phyloP scores from a whole-genome alignment of 2,797 vertebrate genomes.

The Sebastes taczanowskii region DNA sequence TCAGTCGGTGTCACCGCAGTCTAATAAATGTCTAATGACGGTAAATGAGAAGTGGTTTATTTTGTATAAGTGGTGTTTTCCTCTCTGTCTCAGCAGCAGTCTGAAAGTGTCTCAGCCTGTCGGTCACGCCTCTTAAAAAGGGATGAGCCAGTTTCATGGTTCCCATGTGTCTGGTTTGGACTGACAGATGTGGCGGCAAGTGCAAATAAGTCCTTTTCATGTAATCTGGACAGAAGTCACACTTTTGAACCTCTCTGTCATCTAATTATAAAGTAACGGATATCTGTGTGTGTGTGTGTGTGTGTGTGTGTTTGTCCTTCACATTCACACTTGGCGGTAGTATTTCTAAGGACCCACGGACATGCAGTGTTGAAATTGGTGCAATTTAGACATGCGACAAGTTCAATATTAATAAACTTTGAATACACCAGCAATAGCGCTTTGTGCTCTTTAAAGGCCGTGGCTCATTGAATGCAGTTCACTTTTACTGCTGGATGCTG shows the following conservation, averaged over 20 bases:
- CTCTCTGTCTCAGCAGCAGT: constrained; percentile 2
- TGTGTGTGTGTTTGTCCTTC: not conserved
- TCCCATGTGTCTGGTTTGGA: not conserved
- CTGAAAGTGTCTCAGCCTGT: not conserved
- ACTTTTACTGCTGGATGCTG: no score
- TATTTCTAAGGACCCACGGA: not conserved
- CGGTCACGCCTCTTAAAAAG: not conserved
- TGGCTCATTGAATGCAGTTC: no score
- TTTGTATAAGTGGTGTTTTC: constrained; percentile 33
- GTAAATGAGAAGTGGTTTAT: constrained; percentile 9
- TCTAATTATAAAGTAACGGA: not conserved
- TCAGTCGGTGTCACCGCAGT: not conserved
- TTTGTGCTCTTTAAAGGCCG: no score
- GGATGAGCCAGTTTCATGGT: constrained; percentile 2
- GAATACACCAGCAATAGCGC: no score
- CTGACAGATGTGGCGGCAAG: not conserved
- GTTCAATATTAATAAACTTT: no score
- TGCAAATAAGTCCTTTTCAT: not conserved
- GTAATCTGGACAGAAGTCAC: not conserved
- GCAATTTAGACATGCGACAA: not conserved
- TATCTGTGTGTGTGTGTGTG: not conserved
- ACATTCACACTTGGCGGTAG: no score
- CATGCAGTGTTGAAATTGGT: not conserved
- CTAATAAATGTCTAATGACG: not conserved
- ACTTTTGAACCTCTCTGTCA: not conserved